phyloP scores from a whole-genome alignment of 2,888 invertebrate species.

The Penaeus monodon region DNA sequence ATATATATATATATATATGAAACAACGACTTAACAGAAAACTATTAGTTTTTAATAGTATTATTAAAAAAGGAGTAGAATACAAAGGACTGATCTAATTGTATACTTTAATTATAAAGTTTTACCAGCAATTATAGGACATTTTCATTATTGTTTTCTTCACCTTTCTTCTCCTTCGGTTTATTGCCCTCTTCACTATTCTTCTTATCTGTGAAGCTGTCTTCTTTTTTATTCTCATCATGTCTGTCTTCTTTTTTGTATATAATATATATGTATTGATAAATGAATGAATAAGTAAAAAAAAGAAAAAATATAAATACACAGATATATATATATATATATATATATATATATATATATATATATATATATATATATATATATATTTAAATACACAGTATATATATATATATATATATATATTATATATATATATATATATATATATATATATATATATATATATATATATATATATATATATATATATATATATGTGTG shows the following conservation, averaged over 20 bases:
- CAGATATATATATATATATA: no score
- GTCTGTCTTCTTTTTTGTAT: neutral
- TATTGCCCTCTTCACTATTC: no score
- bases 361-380: neutral
- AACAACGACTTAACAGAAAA: neutral
- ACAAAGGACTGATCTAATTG: no score
- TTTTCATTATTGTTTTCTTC: no score
- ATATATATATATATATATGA: no score
- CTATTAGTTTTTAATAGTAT: neutral
- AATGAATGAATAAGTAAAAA: neutral
- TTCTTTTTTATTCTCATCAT: no score
- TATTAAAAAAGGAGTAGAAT: no score
- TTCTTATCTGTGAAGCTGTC: no score
- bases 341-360: neutral
- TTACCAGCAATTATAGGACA: no score
- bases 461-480: neutral
- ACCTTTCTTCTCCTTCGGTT: no score
- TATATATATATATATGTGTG: conserved; percentile 21
- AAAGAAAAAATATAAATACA: no score
- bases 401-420: neutral
- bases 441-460: conserved; percentile 13
- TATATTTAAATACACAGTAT: neutral
- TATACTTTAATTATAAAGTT: no score
- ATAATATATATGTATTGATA: neutral
- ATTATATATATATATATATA: conserved; percentile 8